These are phyloP conservation scores for Myopa testacea DNA, from an alignment of 2,888 invertebrate genomes.

Conservation along the genomic window DNA sequence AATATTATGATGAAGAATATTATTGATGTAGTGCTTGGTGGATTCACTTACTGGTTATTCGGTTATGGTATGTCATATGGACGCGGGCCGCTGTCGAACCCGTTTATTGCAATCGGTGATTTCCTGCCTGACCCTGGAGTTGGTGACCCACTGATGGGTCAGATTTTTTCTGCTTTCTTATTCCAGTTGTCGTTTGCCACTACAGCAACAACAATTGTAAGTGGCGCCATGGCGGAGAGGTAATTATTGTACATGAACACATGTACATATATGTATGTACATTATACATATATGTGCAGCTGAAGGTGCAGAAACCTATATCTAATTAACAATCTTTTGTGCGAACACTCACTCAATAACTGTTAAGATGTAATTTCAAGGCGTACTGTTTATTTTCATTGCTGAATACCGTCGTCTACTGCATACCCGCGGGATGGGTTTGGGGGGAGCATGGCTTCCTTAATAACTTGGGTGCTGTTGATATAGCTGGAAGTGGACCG, in stretches of 20 bases:
- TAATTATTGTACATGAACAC: slow-evolving; percentile 59
- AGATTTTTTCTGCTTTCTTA: slow-evolving; percentile 87
- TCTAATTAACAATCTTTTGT: too few species aligned
- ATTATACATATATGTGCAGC: neutral
- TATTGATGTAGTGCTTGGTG: slow-evolving; percentile 92
- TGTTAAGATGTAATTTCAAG: slow-evolving; percentile 83
- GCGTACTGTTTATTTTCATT: slow-evolving; percentile 92
- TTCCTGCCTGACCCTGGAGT: slow-evolving; percentile 83
- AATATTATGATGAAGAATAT: slow-evolving; percentile 99
- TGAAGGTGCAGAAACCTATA: too few species aligned
- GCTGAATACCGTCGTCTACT: slow-evolving; percentile 89
- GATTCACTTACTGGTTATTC: slow-evolving; percentile 91
- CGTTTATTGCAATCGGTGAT: slow-evolving; percentile 86
- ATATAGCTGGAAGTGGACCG: slow-evolving; percentile 92
- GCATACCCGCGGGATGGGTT: slow-evolving; percentile 94
- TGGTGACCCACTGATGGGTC: slow-evolving; percentile 83
- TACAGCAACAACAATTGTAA: slow-evolving; percentile 87
- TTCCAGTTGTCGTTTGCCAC: slow-evolving; percentile 93
- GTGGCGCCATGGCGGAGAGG: slow-evolving; percentile 96
- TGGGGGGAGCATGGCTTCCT: slow-evolving; percentile 92
- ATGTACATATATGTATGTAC: neutral
- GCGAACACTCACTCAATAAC: neutral
- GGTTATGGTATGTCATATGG: slow-evolving; percentile 95
- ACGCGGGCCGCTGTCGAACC: slow-evolving; percentile 77
- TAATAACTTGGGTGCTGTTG: slow-evolving; percentile 85